Conservation (phyloP, 2,797 vertebrate genomes). For the Emydoidea blandingii region DNA sequence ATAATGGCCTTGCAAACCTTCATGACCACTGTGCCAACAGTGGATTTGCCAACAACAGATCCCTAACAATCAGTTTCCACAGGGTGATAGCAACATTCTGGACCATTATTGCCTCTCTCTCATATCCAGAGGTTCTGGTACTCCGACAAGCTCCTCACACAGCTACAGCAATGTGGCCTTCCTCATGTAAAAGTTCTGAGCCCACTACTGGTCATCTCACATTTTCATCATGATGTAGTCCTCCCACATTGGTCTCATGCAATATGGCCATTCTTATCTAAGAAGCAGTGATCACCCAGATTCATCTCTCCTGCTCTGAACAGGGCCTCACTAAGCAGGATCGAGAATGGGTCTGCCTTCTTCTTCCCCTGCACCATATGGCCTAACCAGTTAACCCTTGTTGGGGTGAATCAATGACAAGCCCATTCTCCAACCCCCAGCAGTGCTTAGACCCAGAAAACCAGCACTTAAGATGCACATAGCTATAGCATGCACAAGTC, state of each 20-base stretch:
- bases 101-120: background rate
- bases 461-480: background rate
- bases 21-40: background rate
- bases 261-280: background rate
- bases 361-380: background rate
- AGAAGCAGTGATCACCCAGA: background rate
- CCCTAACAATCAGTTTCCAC: background rate
- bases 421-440: background rate
- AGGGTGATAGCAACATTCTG: background rate
- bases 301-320: background rate
- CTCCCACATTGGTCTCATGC: background rate
- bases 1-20: background rate
- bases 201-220: no score
- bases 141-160: background rate
- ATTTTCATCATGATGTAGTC: no score
- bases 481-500: background rate
- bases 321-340: background rate
- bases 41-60: background rate
- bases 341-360: background rate
- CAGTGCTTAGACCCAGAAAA: background rate
- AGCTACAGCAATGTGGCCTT: background rate
- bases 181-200: no score
- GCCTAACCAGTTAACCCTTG: background rate
- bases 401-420: background rate
- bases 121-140: background rate